Evolutionary conservation across 2,797 vertebrate species (phyloP), one percentile per base, ranked within the genome.

Genomic region (Coregonus sp.): DNA sequence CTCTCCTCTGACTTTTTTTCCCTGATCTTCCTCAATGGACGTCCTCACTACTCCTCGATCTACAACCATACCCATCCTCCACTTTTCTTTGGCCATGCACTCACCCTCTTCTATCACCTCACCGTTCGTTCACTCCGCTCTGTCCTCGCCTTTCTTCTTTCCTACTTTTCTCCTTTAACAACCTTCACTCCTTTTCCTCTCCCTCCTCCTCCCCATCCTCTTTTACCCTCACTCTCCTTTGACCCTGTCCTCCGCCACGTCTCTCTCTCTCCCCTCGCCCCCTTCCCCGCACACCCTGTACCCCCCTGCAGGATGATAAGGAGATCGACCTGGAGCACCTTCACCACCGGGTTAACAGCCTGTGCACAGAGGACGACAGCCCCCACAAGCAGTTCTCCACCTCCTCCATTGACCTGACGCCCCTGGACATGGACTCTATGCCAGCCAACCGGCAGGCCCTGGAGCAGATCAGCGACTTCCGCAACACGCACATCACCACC

Each of bases 351-450:
- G 98, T 99, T 93, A 99, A 99, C 96, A 99, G 98, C 94, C 94
- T 99, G 94, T 99, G 98, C 96, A 99, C 98, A 87, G 98, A 99
- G 35, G 98, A 99, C 20, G 98, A 99, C 90, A 99, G 97, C 92
- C 98, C 98, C 92, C 98, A 99, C 95, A 99, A 99, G 97, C 98
- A 99, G 94, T 99, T 99, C 95, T 99, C 98, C 95, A 97, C 98
- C 92, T 99, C 98, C 72, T 99, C 98, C 81, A 98, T 99, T 93
- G 98, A 99, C 94, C 93, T 99, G 95, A 98, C 98, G 74, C 98
- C 98, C 1, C 95, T 99, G 90, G 98, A 99, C 91, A 98, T 99
- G 95, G 98, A 99, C 91, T 97, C 98, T 67, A 95, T 99, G 86
- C 98, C 98, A 72, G 96, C 96, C 16, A 97, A 97, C 1, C 97